A percentile compares a stretch with the other conserved stretches of the same genome.
Conservation (phyloP, 1,140 invertebrate species). For the Cydia pomonella region DNA sequence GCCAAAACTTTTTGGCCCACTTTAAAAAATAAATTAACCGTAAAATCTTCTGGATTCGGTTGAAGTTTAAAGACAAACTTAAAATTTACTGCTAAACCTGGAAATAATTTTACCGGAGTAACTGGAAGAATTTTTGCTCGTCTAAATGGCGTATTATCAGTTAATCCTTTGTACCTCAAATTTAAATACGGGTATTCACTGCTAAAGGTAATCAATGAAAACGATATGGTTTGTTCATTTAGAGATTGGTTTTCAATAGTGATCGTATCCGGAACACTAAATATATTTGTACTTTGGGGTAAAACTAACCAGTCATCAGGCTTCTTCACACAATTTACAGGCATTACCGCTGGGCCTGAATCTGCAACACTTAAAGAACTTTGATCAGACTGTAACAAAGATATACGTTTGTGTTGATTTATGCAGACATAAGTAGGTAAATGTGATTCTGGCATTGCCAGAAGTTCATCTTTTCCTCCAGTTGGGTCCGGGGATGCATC, state of each 20-base stretch:
- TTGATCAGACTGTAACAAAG: constrained; percentile 44
- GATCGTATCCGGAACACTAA: constrained; percentile 50
- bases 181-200: constrained; percentile 41
- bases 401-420: constrained; percentile 58
- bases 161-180: constrained; percentile 52
- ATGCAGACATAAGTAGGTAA: constrained; percentile 49
- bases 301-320: constrained; percentile 39
- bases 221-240: constrained; percentile 51
- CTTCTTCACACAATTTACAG: background rate
- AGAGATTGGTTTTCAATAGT: constrained; percentile 42
- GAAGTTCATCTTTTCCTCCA: constrained; percentile 10
- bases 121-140: constrained; percentile 47
- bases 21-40: constrained; percentile 53
- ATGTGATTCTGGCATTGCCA: constrained; percentile 10
- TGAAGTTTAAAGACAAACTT: constrained; percentile 54
- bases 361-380: constrained; percentile 39
- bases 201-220: constrained; percentile 55
- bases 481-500: constrained; percentile 43
- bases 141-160: constrained; percentile 48
- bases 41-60: constrained; percentile 42
- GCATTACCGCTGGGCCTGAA: background rate
- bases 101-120: constrained; percentile 51
- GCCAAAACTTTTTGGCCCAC: constrained; percentile 48
- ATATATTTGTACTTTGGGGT: constrained; percentile 43
- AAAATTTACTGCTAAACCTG: constrained; percentile 52